These are phyloP conservation scores for Megalops atlanticus DNA, from an alignment of 2,113 vertebrate genomes.

Conservation along the genomic window DNA sequence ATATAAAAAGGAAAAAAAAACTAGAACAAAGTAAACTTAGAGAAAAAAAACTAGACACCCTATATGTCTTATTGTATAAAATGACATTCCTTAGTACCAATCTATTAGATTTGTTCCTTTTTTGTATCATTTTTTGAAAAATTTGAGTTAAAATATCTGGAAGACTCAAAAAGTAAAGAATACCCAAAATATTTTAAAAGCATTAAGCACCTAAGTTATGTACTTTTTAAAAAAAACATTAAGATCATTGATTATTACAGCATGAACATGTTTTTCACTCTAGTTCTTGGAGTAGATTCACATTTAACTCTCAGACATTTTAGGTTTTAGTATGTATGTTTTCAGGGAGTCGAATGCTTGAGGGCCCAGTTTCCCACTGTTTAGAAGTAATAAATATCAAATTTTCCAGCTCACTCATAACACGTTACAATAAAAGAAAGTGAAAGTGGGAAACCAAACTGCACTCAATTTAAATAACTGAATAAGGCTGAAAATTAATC, in stretches of 20 bases:
- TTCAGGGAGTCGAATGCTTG: slow-evolving; percentile 53
- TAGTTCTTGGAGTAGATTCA: slow-evolving; percentile 45
- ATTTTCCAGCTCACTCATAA: slow-evolving; percentile 50
- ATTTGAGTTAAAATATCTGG: neutral
- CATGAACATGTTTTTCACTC: slow-evolving; percentile 38
- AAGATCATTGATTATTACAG: neutral
- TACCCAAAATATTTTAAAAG: neutral
- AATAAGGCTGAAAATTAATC: slow-evolving; percentile 49
- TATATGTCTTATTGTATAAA: slow-evolving; percentile 1
- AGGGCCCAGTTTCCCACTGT: slow-evolving; percentile 47
- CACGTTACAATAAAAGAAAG: slow-evolving; percentile 57
- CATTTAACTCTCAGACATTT: slow-evolving; percentile 30
- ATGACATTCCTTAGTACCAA: no score
- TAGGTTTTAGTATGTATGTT: slow-evolving; percentile 56
- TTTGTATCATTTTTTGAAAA: no score
- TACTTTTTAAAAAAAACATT: neutral
- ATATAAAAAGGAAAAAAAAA: slow-evolving; percentile 2
- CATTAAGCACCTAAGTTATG: neutral
- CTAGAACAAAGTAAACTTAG: slow-evolving; percentile 18
- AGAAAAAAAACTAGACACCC: slow-evolving; percentile 29
- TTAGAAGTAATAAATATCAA: slow-evolving; percentile 47
- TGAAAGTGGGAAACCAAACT: slow-evolving; percentile 58
- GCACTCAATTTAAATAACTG: slow-evolving; percentile 55
- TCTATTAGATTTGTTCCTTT: no score
- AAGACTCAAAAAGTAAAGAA: neutral